Evolutionary conservation across 2,888 invertebrate species (phyloP), one percentile per base, ranked within the genome.

Genomic region (Petrolisthes cinctipes): DNA sequence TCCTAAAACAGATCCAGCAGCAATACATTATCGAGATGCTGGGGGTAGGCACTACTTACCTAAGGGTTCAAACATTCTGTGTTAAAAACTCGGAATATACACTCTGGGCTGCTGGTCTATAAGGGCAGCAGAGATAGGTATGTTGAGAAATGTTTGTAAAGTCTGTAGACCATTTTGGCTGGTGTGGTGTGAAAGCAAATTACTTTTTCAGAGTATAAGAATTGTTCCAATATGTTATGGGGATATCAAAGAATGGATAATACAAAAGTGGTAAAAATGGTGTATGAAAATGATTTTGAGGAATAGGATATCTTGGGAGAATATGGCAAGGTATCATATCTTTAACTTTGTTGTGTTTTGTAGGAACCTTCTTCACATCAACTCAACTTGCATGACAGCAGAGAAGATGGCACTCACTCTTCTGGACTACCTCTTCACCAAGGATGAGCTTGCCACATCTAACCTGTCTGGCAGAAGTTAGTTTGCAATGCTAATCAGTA

Each of bases 381-480:
- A 94, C 91, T 93, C 93, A 14, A 93, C 93, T 88, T 94, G 94
- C 91, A 92, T 93, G 17, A 93, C 94, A n/a, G 92, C 94, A 53
- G 94, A 94, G 91, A 94, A 94, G 92, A 94, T 94, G 94, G 94
- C 94, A 3, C 92, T 94, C 6, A 93, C 94, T 3, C 91, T 94
- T 71, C 91, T 94, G 57, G 94, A 94, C 91, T 93, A 93, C 91
- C 91, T 94, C 87, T 94, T 94, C 92, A 93, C 94, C 66, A 91
- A 93, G 68, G 94, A 94, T 90, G 93, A 93, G 7, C 93, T 94
- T 90, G 94, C 94, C 11, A 92, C 92, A 51, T 94, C 94, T 5
- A 94, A 94, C 91, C 92, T 94, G 61, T 94, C 94, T 23, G 94
- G 94, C 5, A 93, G 93, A 91, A 94, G 94, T 68, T 93, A 94